These are phyloP conservation scores for Stigmatopora nigra DNA, from an alignment of 2,113 vertebrate genomes.

Conservation along the genomic window DNA sequence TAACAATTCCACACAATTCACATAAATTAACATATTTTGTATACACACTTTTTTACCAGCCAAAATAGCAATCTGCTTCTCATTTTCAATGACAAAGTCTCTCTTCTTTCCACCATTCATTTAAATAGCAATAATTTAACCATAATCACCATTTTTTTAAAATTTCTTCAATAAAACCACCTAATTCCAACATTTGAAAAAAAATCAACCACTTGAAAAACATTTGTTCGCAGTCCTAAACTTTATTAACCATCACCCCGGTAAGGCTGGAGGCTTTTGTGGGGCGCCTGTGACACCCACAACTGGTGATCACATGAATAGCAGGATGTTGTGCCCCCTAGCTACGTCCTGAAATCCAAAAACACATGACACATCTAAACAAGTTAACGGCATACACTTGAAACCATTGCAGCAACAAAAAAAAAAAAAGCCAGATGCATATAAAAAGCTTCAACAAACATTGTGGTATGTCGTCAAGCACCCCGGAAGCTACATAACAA, in stretches of 20 bases:
- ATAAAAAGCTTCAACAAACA: slow-evolving; percentile 24
- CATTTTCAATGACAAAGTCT: too few species aligned
- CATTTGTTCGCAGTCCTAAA: not conserved
- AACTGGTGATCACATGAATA: slow-evolving; percentile 59
- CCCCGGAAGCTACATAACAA: slow-evolving; percentile 17
- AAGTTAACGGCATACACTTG: slow-evolving; percentile 1
- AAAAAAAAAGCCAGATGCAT: not conserved
- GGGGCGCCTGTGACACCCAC: slow-evolving; percentile 25
- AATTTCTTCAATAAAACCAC: too few species aligned
- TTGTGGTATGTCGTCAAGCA: slow-evolving; percentile 27
- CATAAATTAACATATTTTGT: not conserved
- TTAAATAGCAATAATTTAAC: too few species aligned
- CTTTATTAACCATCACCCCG: slow-evolving; percentile 32
- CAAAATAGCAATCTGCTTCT: too few species aligned
- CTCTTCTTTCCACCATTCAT: too few species aligned
- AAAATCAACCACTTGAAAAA: not conserved
- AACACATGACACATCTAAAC: slow-evolving; percentile 57
- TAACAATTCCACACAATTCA: not conserved
- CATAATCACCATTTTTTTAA: too few species aligned
- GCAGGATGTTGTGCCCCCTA: slow-evolving; percentile 43
- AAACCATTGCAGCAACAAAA: not conserved
- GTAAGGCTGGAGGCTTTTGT: slow-evolving; percentile 21
- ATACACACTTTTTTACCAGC: not conserved
- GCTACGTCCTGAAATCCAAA: slow-evolving; percentile 27
- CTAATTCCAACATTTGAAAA: not conserved